phyloP scores from a whole-genome alignment of 2,113 vertebrate genomes.

The Setophaga petechia region DNA sequence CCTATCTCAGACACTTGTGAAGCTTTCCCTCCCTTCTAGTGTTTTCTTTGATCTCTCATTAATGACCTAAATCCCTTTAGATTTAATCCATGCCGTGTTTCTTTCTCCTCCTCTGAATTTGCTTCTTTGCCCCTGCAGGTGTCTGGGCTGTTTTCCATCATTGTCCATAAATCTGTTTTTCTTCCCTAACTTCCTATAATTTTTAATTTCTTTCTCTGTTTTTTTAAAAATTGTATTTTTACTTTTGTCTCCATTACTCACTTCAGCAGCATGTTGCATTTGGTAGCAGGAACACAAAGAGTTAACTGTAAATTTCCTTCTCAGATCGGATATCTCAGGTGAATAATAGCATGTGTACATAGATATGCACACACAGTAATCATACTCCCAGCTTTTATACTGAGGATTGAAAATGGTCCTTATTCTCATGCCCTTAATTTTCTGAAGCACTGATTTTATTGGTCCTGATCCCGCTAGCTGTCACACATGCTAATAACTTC shows the following conservation, averaged over 20 bases:
- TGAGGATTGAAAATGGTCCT: not conserved
- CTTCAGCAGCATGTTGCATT: not conserved
- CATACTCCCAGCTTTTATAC: not conserved
- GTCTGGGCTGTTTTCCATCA: constrained; percentile 8
- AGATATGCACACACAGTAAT: not conserved
- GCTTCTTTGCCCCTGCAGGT: constrained; percentile 8
- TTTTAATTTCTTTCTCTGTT: not conserved
- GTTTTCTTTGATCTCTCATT: constrained; percentile 78
- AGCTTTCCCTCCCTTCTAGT: constrained; percentile 70
- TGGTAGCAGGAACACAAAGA: not conserved
- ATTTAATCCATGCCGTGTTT: constrained; percentile 54
- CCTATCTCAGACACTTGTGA: constrained; percentile 70
- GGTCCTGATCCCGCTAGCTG: not conserved
- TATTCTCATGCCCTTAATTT: not conserved
- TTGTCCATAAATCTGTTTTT: not conserved
- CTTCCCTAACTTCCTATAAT: not conserved
- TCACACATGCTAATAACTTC: not conserved
- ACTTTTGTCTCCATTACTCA: not conserved
- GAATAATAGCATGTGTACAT: not conserved
- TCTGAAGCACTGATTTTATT: not conserved
- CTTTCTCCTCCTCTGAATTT: constrained; percentile 61
- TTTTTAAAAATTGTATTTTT: not conserved
- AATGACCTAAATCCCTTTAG: constrained; percentile 69
- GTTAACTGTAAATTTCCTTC: not conserved
- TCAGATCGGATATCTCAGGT: not conserved